Conservation (phyloP, 2,888 invertebrate species). For the Ormia ochracea region DNA sequence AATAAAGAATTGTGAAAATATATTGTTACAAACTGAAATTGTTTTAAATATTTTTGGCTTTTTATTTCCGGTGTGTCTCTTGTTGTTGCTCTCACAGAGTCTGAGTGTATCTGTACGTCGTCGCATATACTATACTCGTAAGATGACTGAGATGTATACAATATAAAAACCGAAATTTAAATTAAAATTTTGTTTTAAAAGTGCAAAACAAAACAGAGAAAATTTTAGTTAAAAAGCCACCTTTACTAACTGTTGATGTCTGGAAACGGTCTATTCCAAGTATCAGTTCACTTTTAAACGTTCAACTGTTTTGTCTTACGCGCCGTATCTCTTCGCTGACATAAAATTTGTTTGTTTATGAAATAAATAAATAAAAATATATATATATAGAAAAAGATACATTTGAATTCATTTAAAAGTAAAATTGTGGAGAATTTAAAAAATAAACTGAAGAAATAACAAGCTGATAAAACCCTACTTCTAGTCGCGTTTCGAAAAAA, state of each 20-base stretch:
- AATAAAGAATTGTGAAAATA: neutral
- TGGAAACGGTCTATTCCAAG: slow-evolving; percentile 47
- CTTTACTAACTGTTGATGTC: slow-evolving; percentile 42
- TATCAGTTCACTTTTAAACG: slow-evolving; percentile 57
- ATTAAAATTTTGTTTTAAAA: slow-evolving; percentile 20
- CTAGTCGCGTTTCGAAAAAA: neutral
- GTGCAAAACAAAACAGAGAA: slow-evolving; percentile 25
- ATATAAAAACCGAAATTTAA: neutral
- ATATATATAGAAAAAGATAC: too few relatives aligned
- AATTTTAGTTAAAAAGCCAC: slow-evolving; percentile 42
- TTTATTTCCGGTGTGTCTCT: slow-evolving; percentile 55
- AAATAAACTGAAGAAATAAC: neutral
- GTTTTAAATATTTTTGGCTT: slow-evolving; percentile 28
- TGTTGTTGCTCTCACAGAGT: slow-evolving; percentile 9
- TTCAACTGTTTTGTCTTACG: slow-evolving; percentile 47
- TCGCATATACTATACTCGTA: neutral
- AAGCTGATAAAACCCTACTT: neutral
- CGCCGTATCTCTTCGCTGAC: slow-evolving; percentile 1
- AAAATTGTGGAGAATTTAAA: neutral
- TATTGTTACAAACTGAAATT: slow-evolving; percentile 27
- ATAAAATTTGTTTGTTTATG: slow-evolving; percentile 6
- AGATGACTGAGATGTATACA: slow-evolving; percentile 18
- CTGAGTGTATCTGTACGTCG: neutral
- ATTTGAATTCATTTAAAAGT: slow-evolving; percentile 2
- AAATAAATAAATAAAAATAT: slow-evolving; percentile 6